Evolutionary conservation across 2,888 invertebrate genomes (phyloP), one percentile per base, ranked within the genome.

Genomic region (Thereva nobilitata): DNA sequence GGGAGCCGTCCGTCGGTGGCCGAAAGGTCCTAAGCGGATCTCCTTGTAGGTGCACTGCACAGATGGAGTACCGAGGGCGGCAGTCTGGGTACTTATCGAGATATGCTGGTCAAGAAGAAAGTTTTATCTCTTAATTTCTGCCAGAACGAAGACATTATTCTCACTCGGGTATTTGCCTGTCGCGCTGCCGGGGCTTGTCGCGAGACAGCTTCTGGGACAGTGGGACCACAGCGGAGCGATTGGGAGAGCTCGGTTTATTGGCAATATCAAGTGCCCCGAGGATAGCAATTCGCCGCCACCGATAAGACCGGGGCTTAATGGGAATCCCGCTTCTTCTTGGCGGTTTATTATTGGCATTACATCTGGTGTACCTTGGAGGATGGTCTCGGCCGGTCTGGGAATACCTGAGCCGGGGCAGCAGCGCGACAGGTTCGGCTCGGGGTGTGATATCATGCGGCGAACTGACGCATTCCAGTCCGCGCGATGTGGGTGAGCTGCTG

Each of bases 111-210:
- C 64, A 64, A 55, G 47, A 64, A 54, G 64, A 53, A 64, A 64
- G 64, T 64, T 64, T 64, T 64, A 64, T 64, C 64, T 64, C 64
- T 64, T 64, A 64, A 64, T 64, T 64, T 64, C 54, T 64, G 64
- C 40, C 54, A 37, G 56, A 42, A 59, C 35, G 53, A 64, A 64
- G 53, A 64, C 55, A 40, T 64, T 64, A 54, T 55, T 55, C 49
- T 54, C 47, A 47, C 55, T 64, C 45, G 37, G 37, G 42, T 44
- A 45, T 53, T 53, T 23, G 23, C 52, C 44, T 52, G 37, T 42
- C n/a, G 50, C 8, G 7, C 9, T 42, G 42, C 37, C 42, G 35
- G 64, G 53, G 44, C 53, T 64, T 44, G 52, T 53, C 52, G 44
- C 52, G 42, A 41, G 53, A 64, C 37, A 41, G 64, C 53, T 64